Evolutionary conservation across 1,140 invertebrate genomes (phyloP), one percentile per base, ranked within the genome.

Genomic region (Bradynema listronoti): DNA sequence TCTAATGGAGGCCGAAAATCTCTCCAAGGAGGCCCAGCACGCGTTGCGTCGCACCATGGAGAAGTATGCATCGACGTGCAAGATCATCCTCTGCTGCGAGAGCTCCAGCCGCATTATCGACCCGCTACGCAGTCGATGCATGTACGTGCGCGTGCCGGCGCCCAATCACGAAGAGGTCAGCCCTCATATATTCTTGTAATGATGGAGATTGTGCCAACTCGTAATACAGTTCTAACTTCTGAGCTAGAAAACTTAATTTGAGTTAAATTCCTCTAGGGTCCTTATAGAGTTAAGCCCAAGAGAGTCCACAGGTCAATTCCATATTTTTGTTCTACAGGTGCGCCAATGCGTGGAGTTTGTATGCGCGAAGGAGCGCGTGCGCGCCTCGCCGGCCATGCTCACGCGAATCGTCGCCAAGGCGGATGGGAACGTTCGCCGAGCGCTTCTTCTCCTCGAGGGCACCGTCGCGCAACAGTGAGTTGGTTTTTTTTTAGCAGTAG

Each of bases 21-120:
- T 99, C n/a, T 90, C 90, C 0, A 91, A 89, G 78, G 93, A 97
- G 82, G 95, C 95, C 0, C 95, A 99, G 78, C 92, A 98, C 80
- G 93, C 91, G 0, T 80, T 99, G 41, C 85, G 95, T 68, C 83
- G 95, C 58, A 99, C 95, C 1, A 98, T 99, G 94, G 95, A 99
- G 80, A 99, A 98, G 75, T 98, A 99, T 79, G 87, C 94, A 59
- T 81, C 85, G 14, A 93, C 91, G 6, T 98, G 95, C 80, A 85
- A 95, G 29, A 80, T 99, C 0, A 93, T 99, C 74, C 82, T 99
- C 0, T 90, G 89, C 71, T 88, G 90, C 5, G 93, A 94, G 78
- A 94, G 91, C 4, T 91, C 87, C 24, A 95, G 90, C 34, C 84
- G 88, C 72, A 4, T 43, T 43, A 22, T 9, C 22, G 90, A 91